Base-by-base conservation (phyloP, 2,113 vertebrate species). In the Symphodus melops region DNA sequence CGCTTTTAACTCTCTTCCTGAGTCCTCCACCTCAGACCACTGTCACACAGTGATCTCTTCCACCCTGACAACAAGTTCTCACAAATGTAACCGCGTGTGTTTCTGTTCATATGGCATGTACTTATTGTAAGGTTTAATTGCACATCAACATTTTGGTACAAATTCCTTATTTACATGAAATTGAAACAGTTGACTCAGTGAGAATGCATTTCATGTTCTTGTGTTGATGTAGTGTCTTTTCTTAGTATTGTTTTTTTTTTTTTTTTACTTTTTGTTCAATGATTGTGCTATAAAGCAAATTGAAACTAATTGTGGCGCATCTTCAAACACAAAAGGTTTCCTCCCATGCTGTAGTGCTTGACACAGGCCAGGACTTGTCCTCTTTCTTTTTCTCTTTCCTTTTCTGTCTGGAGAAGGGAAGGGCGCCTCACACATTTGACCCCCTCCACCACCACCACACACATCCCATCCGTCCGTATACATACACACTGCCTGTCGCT, bases 301-400 rank as follows among this genome's bases (percentile, higher is more conserved):
- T 55, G 17, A 79, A 54, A 12, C 73, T 23, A 59, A 76, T 54
- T 52, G 62, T 53, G 72, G 65, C 67, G 48, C 37, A 69, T 57
- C 69, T 68, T 79, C 64, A 42, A 62, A 67, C 60, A 75, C 82
- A 71, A 72, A 72, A 53, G 62, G 9, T 33, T 86, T 71, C 39
- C 44, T 72, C 36, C 39, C 41, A 4, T 48, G 54, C 77, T 72
- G 72, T 42, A 61, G 49, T 67, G 64, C 77, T 84, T 71, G 61
- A 87, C 81, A 82, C 93, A 91, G 68, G 93, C 86, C 76, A 80
- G 80, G 90, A 89, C 94, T 86, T 85, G 93, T 81, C 71, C 75
- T 82, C 67, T 77, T 75, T 65, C 81, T 80, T 70, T 70, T 68
- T 81, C 10, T 44, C 61, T 67, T 53, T 72, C 72, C 55, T 63